These are phyloP conservation scores for Macrocentrus cingulum DNA, from an alignment of 1,140 invertebrate species.

Conservation along the genomic window DNA sequence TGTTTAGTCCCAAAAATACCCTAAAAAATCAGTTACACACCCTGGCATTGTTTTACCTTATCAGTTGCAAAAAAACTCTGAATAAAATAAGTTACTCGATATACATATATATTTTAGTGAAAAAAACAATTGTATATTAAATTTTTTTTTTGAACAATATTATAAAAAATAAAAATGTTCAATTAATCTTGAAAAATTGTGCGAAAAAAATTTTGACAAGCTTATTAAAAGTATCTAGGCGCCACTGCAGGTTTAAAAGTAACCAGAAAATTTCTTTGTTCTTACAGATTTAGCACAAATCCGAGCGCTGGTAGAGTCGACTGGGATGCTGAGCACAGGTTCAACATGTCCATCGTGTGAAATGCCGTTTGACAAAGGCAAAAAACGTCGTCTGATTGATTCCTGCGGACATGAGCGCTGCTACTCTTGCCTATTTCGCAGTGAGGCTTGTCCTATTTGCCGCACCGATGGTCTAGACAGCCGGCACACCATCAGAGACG, in stretches of 20 bases:
- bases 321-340: constrained; percentile 64
- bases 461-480: constrained; percentile 40
- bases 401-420: constrained; percentile 92
- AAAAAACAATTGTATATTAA: too few species aligned
- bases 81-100: too few species aligned
- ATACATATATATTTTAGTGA: too few species aligned
- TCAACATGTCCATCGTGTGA: constrained; percentile 78
- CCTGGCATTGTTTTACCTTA: too few species aligned
- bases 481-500: constrained; percentile 30
- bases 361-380: constrained; percentile 93
- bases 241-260: neutral
- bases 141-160: too few species aligned
- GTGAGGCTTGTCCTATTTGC: constrained; percentile 88
- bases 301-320: constrained; percentile 65
- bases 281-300: constrained; percentile 76
- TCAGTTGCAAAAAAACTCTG: too few species aligned
- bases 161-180: too few species aligned
- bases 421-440: constrained; percentile 90
- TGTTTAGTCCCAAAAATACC: too few species aligned
- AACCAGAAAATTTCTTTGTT: constrained; percentile 29
- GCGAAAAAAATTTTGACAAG: too few species aligned
- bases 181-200: too few species aligned
- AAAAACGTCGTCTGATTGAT: constrained; percentile 90
- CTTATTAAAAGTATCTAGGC: too few species aligned
- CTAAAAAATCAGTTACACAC: too few species aligned